A percentile compares a stretch with the other conserved stretches of the same genome.
phyloP scores from a whole-genome alignment of 2,113 vertebrate genomes.

The Dipodomys ordii region DNA sequence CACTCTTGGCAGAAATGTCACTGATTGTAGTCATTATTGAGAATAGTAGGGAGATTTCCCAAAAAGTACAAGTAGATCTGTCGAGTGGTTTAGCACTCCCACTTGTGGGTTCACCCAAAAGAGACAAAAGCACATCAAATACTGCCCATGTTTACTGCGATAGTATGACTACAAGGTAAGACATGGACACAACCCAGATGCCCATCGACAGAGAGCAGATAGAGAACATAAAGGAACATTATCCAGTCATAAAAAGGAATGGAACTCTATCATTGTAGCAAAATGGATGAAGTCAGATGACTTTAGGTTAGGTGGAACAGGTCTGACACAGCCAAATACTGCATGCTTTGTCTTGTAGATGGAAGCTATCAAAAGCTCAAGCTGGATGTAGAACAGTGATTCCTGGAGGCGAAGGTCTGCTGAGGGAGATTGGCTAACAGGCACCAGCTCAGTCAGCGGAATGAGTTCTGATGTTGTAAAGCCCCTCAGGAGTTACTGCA shows the following conservation, averaged over 20 bases:
- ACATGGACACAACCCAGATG: background rate
- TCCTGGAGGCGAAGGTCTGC: background rate
- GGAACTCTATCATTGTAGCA: background rate
- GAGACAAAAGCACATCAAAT: background rate
- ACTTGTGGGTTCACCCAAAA: too few species aligned
- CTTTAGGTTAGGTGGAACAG: background rate
- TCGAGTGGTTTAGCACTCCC: too few species aligned
- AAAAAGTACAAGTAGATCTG: background rate
- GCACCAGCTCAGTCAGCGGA: too few species aligned
- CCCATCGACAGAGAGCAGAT: background rate
- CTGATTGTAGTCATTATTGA: too few species aligned
- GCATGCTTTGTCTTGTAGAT: background rate
- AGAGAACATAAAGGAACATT: background rate
- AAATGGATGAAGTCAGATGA: background rate
- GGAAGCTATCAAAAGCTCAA: background rate
- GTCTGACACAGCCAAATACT: background rate
- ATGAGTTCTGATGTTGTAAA: background rate
- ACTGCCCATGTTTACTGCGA: fast-evolving
- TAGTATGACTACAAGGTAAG: too few species aligned
- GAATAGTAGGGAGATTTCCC: too few species aligned
- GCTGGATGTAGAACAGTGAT: background rate
- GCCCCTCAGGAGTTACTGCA: too few species aligned
- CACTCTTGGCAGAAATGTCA: background rate
- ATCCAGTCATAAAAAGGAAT: background rate
- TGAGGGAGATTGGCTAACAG: background rate